Conservation (phyloP, 2,888 invertebrate genomes). For the Argyresthia goedartella region DNA sequence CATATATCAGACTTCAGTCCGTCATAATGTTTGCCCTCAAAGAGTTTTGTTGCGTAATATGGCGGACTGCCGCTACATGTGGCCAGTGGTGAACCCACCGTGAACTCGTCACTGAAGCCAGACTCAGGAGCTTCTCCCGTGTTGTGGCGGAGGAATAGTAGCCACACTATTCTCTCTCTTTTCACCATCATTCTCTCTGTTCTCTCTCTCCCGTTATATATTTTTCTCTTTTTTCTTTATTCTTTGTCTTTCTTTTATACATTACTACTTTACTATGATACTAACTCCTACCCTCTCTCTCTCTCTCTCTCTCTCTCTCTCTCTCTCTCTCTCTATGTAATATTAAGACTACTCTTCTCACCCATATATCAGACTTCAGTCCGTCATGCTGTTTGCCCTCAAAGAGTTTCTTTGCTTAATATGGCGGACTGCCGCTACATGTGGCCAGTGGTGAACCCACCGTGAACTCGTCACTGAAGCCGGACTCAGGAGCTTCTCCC, state of each 20-base stretch:
- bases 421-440: constrained; percentile 95
- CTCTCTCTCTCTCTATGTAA: too few relatives aligned
- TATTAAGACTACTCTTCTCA: constrained; percentile 38
- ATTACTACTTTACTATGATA: too few relatives aligned
- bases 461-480: constrained; percentile 90
- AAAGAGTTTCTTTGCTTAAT: constrained; percentile 96
- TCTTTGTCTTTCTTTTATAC: too few relatives aligned
- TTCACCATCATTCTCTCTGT: too few relatives aligned
- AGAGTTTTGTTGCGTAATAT: constrained; percentile 96
- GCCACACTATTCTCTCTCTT: too few relatives aligned
- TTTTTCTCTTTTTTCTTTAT: too few relatives aligned
- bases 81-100: constrained; percentile 79
- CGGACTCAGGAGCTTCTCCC: too few relatives aligned
- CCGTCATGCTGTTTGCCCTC: constrained; percentile 96
- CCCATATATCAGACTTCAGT: constrained; percentile 98
- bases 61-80: constrained; percentile 96
- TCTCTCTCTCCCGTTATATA: too few relatives aligned
- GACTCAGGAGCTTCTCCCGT: too few relatives aligned
- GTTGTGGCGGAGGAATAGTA: too few relatives aligned
- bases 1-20: constrained; percentile 98
- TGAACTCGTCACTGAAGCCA: constrained; percentile 89
- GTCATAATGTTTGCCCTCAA: constrained; percentile 94
- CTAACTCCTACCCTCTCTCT: too few relatives aligned
- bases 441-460: constrained; percentile 83
- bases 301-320: too few relatives aligned